A percentile compares a stretch with the other conserved stretches of the same genome.
Conservation (phyloP, 2,797 vertebrate genomes). For the Sebastes cheni region DNA sequence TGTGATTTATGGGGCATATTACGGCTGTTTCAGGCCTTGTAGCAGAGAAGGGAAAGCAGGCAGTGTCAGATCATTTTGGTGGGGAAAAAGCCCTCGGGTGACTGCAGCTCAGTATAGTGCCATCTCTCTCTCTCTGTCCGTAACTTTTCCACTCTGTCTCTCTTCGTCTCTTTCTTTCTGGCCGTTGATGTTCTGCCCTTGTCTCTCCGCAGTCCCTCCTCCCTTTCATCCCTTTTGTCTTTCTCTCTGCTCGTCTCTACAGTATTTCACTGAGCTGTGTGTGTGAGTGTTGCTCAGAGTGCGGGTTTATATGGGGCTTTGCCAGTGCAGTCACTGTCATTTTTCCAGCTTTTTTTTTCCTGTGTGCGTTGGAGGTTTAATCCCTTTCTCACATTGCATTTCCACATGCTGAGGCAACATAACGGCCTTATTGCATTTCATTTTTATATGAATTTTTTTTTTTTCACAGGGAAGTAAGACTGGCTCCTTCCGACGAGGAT, state of each 20-base stretch:
- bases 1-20: conserved; percentile 74
- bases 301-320: conserved; percentile 43
- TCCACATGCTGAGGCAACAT: conserved; percentile 64
- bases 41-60: conserved; percentile 48
- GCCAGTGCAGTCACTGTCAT: conserved; percentile 50
- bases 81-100: conserved; percentile 48
- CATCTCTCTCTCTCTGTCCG: conserved; percentile 39
- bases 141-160: conserved; percentile 57
- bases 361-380: conserved; percentile 67
- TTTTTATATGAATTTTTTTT: conserved; percentile 40
- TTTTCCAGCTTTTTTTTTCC: conserved; percentile 41
- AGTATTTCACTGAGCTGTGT: conserved; percentile 55
- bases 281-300: conserved; percentile 40
- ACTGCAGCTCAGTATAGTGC: conserved; percentile 39
- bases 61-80: conserved; percentile 60
- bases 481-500: conserved; percentile 35
- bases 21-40: conserved; percentile 58
- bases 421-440: conserved; percentile 31
- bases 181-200: conserved; percentile 14
- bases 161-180: conserved; percentile 36
- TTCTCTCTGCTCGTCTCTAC: conserved; percentile 28
- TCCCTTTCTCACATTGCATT: conserved; percentile 70
- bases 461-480: conserved; percentile 42
- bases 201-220: conserved; percentile 5
- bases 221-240: conserved; percentile 33